phyloP scores from a whole-genome alignment of 37 sponge, comb jelly and placozoan species.

The Chondrosia reniformis region DNA sequence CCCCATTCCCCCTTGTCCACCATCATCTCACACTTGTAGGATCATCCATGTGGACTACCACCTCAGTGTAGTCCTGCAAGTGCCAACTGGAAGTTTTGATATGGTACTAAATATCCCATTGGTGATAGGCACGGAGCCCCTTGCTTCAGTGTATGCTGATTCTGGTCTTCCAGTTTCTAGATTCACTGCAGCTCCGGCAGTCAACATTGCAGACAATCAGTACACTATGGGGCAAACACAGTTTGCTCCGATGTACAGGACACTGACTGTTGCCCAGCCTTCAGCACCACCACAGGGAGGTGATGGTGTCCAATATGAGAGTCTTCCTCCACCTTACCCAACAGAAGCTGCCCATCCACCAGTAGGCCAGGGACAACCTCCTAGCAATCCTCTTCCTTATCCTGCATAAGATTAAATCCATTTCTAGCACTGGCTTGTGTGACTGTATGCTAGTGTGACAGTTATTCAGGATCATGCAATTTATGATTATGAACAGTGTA shows the following conservation, averaged over 20 bases:
- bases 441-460: too few species aligned
- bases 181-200: not conserved
- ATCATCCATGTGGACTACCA: not conserved
- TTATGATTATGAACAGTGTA: too few species aligned
- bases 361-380: too few species aligned
- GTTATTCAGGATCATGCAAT: too few species aligned
- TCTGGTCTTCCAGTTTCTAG: not conserved
- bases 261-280: too few species aligned
- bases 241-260: slow-evolving; percentile 21
- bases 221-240: slow-evolving; percentile 34
- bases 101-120: not conserved
- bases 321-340: not conserved
- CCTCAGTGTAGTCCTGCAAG: not conserved
- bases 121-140: slow-evolving; percentile 14
- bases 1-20: slow-evolving; percentile 16
- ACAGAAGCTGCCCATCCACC: too few species aligned
- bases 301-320: too few species aligned
- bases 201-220: slow-evolving; percentile 30
- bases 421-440: too few species aligned
- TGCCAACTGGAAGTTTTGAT: not conserved
- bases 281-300: too few species aligned
- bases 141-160: not conserved
- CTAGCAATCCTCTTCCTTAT: too few species aligned
- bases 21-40: slow-evolving; percentile 17
- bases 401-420: too few species aligned